Percentiles rank a stretch among this genome's conserved stretches.
These are phyloP conservation scores for Neoscelio sp. DNA, from an alignment of 2,888 invertebrate genomes.

Conservation along the genomic window DNA sequence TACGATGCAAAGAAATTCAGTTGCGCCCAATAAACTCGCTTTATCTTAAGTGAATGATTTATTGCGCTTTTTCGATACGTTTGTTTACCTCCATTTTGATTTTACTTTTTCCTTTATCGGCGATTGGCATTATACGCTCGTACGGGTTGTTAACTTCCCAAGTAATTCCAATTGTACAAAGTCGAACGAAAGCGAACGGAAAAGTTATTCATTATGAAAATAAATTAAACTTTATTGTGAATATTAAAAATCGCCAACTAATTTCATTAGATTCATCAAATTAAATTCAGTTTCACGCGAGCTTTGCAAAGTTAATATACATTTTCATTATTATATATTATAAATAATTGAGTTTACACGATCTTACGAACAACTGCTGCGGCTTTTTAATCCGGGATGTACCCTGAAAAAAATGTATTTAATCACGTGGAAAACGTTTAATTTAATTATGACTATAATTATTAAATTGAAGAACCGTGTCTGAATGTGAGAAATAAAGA, in stretches of 20 bases:
- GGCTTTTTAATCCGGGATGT: slow-evolving; percentile 8
- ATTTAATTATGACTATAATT: no score
- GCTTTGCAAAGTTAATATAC: slow-evolving; percentile 19
- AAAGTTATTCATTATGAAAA: slow-evolving; percentile 6
- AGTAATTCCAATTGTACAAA: slow-evolving; percentile 25
- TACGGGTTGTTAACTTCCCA: slow-evolving; percentile 19
- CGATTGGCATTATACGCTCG: slow-evolving; percentile 26
- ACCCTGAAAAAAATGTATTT: slow-evolving; percentile 7
- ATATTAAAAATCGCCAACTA: slow-evolving; percentile 28
- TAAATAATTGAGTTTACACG: slow-evolving; percentile 18
- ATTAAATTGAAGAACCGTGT: no score
- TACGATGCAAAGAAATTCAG: slow-evolving; percentile 41
- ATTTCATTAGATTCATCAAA: slow-evolving; percentile 31
- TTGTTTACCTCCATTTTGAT: slow-evolving; percentile 49
- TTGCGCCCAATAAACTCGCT: slow-evolving; percentile 45
- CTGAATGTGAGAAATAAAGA: no score
- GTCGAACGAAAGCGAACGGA: not conserved
- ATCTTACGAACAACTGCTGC: slow-evolving; percentile 11
- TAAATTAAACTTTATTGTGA: slow-evolving; percentile 11
- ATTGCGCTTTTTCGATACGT: slow-evolving; percentile 50
- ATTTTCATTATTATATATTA: slow-evolving; percentile 41
- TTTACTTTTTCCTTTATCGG: slow-evolving; percentile 21
- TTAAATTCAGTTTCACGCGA: slow-evolving; percentile 2
- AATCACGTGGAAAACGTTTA: slow-evolving; percentile 2
- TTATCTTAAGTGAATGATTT: slow-evolving; percentile 46